Evolutionary conservation across 2,888 invertebrate genomes (phyloP).

Genomic region (Melanargia galathea): DNA sequence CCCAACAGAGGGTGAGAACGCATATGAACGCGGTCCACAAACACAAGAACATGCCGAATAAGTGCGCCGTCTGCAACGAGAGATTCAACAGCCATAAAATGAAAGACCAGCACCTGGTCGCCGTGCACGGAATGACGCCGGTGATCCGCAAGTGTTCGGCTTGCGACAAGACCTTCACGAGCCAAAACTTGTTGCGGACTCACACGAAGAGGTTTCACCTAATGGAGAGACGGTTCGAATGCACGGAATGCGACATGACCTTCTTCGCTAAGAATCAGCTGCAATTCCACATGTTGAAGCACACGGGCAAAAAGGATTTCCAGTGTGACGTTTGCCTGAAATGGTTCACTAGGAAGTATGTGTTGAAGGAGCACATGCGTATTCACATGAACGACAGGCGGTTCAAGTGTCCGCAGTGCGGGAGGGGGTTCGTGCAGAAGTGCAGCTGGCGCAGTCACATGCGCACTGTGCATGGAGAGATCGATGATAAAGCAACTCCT

Average conservation of each 20-base stretch:
- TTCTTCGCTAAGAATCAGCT: constrained; percentile 50
- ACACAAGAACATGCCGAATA: constrained; percentile 43
- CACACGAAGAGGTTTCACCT: constrained; percentile 42
- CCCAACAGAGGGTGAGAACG: constrained; percentile 56
- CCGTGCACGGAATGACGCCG: constrained; percentile 41
- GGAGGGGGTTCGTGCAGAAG: constrained; percentile 50
- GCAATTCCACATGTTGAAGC: constrained; percentile 55
- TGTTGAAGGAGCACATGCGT: constrained; percentile 46
- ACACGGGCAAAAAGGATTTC: constrained; percentile 54
- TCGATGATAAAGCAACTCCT: not conserved
- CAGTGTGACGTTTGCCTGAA: constrained; percentile 61
- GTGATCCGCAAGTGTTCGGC: constrained; percentile 41
- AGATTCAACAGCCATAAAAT: constrained; percentile 47
- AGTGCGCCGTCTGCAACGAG: constrained; percentile 53
- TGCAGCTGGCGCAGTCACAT: constrained; percentile 50
- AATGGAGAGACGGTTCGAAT: constrained; percentile 20
- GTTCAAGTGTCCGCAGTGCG: constrained; percentile 50
- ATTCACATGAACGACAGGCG: constrained; percentile 39
- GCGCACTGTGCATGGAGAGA: constrained; percentile 45
- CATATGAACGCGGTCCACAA: constrained; percentile 39
- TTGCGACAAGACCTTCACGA: constrained; percentile 45
- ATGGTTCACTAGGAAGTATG: constrained; percentile 44
- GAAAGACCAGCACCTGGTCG: constrained; percentile 42
- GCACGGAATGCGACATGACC: constrained; percentile 40
- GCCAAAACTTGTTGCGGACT: constrained; percentile 31